Evolutionary conservation across 2,888 invertebrate species (phyloP), one percentile per base, ranked within the genome.

Genomic region (Flabesymbios commensalis): DNA sequence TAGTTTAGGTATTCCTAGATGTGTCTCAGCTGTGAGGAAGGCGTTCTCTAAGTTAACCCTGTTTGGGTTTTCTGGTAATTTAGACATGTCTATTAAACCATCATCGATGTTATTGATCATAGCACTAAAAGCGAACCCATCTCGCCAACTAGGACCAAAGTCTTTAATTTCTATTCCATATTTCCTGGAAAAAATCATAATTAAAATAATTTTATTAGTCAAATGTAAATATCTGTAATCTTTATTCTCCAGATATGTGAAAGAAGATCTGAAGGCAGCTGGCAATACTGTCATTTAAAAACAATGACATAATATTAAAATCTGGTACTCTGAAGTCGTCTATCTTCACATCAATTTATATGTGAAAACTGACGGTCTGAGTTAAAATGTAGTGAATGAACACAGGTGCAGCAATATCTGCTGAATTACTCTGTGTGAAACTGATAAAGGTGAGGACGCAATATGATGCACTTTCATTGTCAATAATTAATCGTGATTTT

Each of bases 101-200:
- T 94, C 93, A 78, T 92, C 92, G 76, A 97, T 94, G 56, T 92
- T 92, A 83, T 97, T 94, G 63, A 97, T 93, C 72, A 97, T 91
- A 53, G 94, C 94, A 59, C 96, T 87, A 87, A 97, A 97, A 29
- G 96, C 96, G 75, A 91, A 88, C 68, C 97, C 97, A 84, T 96
- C 95, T 74, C 95, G 88, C 97, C 97, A 97, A 77, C 94, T 94
- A 65, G 91, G 88, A 33, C 95, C 95, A 82, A 97, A 97, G 84
- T 97, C 95, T 84, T 88, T 89, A 51, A 97, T 91, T 84, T 91
- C 89, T 66, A 96, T 88, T 71, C 92, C 93, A 74, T 88, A 88
- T 78, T 92, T 91, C 84, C 92, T 94, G 83, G 7, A 45, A 2
- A n/a, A n/a, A n/a, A n/a, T n/a, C n/a, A n/a, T n/a, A n/a, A n/a